These are phyloP conservation scores for Coenobita brevimanus DNA, from an alignment of 1,140 invertebrate genomes.

Conservation along the genomic window DNA sequence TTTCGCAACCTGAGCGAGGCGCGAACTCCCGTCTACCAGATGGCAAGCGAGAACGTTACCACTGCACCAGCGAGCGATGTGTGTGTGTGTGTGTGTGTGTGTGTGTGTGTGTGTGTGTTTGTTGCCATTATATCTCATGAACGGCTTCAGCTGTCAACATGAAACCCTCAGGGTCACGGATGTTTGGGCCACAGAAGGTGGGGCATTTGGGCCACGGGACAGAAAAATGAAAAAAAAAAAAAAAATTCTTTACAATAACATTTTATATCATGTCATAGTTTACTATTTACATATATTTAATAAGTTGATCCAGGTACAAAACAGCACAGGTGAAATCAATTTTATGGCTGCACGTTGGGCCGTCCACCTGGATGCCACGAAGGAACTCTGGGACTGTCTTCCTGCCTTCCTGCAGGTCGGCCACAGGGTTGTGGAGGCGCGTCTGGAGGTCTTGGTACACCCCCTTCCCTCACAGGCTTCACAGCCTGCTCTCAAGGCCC, in stretches of 20 bases:
- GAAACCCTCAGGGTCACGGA: too few relatives aligned
- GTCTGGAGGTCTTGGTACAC: neutral
- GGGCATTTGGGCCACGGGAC: slow-evolving; percentile 8
- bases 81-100: too few relatives aligned
- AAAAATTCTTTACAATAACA: neutral
- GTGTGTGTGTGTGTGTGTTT: too few relatives aligned
- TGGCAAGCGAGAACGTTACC: too few relatives aligned
- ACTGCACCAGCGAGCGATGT: too few relatives aligned
- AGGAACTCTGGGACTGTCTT: slow-evolving; percentile 24
- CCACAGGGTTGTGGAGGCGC: slow-evolving; percentile 14
- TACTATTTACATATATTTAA: too few relatives aligned
- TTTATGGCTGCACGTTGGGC: too few relatives aligned
- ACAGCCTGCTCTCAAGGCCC: too few relatives aligned
- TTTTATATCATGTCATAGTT: neutral
- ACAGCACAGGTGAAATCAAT: neutral
- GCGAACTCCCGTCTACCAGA: too few relatives aligned
- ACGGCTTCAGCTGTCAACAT: too few relatives aligned
- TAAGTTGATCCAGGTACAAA: neutral
- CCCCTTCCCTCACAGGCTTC: neutral
- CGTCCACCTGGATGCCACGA: slow-evolving; percentile 18
- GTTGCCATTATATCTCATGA: too few relatives aligned
- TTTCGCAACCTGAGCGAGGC: too few relatives aligned
- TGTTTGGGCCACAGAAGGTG: neutral
- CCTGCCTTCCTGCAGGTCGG: neutral
- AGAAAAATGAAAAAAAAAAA: neutral